Conservation (phyloP, 2,888 invertebrate genomes). For the Pyrocoelia pectoralis region DNA sequence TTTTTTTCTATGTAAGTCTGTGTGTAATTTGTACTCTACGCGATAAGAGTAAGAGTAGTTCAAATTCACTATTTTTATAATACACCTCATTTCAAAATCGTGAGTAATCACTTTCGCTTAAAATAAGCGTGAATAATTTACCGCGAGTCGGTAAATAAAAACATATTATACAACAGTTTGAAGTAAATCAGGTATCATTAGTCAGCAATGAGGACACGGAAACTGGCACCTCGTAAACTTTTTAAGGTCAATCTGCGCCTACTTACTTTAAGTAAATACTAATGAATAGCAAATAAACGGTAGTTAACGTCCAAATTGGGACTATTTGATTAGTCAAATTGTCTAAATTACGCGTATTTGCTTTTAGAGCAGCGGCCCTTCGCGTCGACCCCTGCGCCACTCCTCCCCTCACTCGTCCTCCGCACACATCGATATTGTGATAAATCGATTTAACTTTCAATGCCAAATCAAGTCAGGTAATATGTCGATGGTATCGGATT, state of each 20-base stretch:
- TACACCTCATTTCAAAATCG: background rate
- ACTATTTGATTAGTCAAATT: background rate
- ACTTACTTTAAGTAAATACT: background rate
- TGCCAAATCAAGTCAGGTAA: constrained; percentile 4
- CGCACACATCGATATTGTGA: background rate
- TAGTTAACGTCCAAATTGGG: background rate
- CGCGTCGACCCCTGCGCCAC: background rate
- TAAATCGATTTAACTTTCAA: background rate
- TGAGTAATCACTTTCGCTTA: constrained; percentile 1
- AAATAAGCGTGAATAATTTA: background rate
- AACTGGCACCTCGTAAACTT: background rate
- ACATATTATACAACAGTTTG: background rate
- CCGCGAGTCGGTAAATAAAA: background rate
- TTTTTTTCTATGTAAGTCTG: background rate
- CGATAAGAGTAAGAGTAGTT: background rate
- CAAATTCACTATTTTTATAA: background rate
- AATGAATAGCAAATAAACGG: background rate
- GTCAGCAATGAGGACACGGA: background rate
- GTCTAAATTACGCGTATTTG: background rate
- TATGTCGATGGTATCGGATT: background rate
- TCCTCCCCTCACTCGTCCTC: background rate
- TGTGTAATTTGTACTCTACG: background rate
- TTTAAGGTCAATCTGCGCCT: constrained; percentile 1
- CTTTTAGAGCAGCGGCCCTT: background rate
- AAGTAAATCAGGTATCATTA: background rate